Conservation (phyloP, 2,797 vertebrate genomes). For the Pseudochirops cupreus region DNA sequence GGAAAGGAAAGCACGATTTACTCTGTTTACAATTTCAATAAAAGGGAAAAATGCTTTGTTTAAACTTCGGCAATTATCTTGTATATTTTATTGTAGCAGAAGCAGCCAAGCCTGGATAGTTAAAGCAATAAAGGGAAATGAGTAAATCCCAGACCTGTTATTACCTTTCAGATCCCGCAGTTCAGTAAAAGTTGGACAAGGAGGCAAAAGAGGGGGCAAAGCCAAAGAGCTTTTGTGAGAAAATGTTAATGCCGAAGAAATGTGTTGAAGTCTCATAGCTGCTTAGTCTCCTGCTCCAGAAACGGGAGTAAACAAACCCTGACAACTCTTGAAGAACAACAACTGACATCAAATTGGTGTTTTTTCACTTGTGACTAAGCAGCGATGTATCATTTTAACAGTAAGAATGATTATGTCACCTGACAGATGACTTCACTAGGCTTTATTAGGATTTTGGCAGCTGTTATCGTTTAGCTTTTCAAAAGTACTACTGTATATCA, state of each 20-base stretch:
- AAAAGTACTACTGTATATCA: background rate
- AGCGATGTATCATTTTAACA: background rate
- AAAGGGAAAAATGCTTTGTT: conserved; percentile 58
- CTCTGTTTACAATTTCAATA: conserved; percentile 65
- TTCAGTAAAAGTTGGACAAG: conserved; percentile 41
- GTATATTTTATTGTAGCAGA: conserved; percentile 59
- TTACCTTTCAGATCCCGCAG: conserved; percentile 60
- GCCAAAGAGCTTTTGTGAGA: conserved; percentile 67
- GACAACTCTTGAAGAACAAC: background rate
- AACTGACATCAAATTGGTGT: background rate
- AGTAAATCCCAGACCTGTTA: conserved; percentile 71
- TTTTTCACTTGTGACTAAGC: background rate
- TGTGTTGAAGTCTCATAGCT: conserved; percentile 1
- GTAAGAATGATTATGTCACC: conserved; percentile 22
- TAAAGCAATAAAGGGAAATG: conserved; percentile 73
- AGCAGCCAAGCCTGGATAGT: conserved; percentile 64
- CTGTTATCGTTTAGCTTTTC: background rate
- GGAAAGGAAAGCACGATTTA: conserved; percentile 59
- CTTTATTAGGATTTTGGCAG: background rate
- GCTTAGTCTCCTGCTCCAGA: background rate
- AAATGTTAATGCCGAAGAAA: conserved; percentile 54
- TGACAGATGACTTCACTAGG: conserved; percentile 8
- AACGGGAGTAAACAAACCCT: background rate
- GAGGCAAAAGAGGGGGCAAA: conserved; percentile 38
- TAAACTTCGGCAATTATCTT: conserved; percentile 73